Evolutionary conservation across 64 coral and sea anemone species (phyloP).

Genomic region (Montipora capricornis): DNA sequence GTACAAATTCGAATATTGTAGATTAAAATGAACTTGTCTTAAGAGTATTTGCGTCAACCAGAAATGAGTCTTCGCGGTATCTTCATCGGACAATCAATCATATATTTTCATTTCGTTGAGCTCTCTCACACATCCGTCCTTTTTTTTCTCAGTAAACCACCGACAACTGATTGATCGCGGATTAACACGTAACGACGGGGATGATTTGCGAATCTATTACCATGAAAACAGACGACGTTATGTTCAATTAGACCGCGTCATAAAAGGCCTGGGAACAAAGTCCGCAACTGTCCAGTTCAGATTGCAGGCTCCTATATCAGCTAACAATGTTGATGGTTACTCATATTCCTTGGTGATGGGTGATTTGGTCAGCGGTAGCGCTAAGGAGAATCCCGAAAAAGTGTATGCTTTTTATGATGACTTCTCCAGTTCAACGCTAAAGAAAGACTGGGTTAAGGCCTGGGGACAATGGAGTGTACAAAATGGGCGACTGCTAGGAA

Average conservation of each 20-base stretch:
- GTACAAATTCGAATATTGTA: too few relatives aligned
- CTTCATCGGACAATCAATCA: not conserved
- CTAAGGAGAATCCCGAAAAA: constrained; percentile 34
- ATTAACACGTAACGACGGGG: not conserved
- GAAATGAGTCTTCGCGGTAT: too few relatives aligned
- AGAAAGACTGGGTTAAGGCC: constrained; percentile 28
- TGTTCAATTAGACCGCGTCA: constrained; percentile 31
- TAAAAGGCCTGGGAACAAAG: constrained; percentile 35
- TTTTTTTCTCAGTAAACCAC: constrained; percentile 8
- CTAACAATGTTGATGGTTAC: not conserved
- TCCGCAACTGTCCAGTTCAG: constrained; percentile 29
- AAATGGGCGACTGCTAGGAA: constrained; percentile 46
- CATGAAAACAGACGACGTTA: not conserved
- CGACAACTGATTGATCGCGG: not conserved
- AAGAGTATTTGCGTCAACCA: too few relatives aligned
- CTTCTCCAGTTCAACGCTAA: constrained; percentile 36
- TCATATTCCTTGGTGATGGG: constrained; percentile 55
- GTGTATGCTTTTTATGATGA: constrained; percentile 60
- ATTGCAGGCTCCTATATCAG: constrained; percentile 29
- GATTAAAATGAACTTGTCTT: too few relatives aligned
- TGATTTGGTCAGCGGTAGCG: constrained; percentile 3
- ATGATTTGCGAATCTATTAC: not conserved
- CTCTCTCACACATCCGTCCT: not conserved
- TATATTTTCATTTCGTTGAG: not conserved
- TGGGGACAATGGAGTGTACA: constrained; percentile 59